Evolutionary conservation across 1,140 invertebrate genomes (phyloP), one percentile per base, ranked within the genome.

Genomic region (Aradophagus sp.): DNA sequence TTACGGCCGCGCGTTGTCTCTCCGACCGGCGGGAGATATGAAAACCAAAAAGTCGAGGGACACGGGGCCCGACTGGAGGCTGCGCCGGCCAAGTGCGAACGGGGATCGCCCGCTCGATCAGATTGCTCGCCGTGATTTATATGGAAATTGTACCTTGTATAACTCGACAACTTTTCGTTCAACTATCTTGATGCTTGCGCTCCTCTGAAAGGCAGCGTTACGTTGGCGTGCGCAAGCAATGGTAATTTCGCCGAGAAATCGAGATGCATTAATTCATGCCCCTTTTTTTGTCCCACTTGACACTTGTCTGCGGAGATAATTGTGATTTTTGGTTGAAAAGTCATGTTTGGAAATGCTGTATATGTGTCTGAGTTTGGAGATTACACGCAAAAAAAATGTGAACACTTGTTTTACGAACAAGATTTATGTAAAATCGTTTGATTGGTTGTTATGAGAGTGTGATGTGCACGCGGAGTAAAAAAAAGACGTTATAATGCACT

Each of bases 111-210:
- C 59, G 47, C 41, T 19, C 19, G 55, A 71, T 65, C 59, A 71
- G 61, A 71, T 71, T 50, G 59, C 61, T 34, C 12, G 23, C 10
- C 52, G 68, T 65, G 68, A 71, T 71, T 71, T 72, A 72, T 72
- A 72, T 66, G 61, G 68, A 72, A 72, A 72, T 72, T 72, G 61
- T 61, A 66, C 15, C 68, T 66, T 66, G 61, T 72, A 56, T 72
- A 72, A 72, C 48, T 72, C 68, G 68, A 42, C 61, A 66, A 72
- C 62, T 72, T 66, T 72, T 72, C 62, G 61, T 62, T 36, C 62
- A 56, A 72, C 55, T 61, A 72, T 72, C 69, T 62, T 62, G 56
- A 72, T 66, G 62, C 53, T 61, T 48, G 67, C 50, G 59, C 23
- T 48, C 61, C 68, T 53, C 31, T 41, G 15, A 61, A 72, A 72